Conservation (phyloP, 1,140 invertebrate species). For the Zeugodacus cucurbitae region DNA sequence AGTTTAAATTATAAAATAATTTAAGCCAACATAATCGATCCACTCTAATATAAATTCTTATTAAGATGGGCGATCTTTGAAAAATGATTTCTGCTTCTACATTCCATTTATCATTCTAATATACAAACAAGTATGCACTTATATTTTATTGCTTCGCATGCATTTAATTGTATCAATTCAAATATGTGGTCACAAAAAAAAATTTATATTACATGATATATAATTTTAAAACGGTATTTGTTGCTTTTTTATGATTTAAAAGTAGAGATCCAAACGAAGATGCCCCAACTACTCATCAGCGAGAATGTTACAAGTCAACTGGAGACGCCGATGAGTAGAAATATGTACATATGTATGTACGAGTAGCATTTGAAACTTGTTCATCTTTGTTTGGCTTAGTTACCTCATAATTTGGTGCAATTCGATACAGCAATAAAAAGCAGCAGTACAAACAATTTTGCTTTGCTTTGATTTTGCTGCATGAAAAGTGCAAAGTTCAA, state of each 20-base stretch:
- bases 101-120: background rate
- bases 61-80: background rate
- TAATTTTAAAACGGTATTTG: background rate
- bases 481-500: conserved; percentile 25
- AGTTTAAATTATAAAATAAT: no score
- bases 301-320: background rate
- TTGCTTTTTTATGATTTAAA: background rate
- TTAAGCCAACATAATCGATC: background rate
- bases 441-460: background rate
- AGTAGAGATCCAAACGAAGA: background rate
- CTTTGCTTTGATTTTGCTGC: conserved; percentile 24
- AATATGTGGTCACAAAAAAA: background rate
- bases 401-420: conserved; percentile 29
- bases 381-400: background rate
- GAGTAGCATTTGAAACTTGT: background rate
- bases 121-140: background rate
- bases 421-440: conserved; percentile 26
- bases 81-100: background rate
- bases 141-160: background rate
- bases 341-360: background rate
- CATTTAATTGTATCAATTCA: conserved; percentile 15
- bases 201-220: no score
- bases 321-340: background rate
- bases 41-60: background rate
- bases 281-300: no score